Base-by-base conservation (phyloP, 92 coral and sea anemone species). In the Zoanthus solanderi region DNA sequence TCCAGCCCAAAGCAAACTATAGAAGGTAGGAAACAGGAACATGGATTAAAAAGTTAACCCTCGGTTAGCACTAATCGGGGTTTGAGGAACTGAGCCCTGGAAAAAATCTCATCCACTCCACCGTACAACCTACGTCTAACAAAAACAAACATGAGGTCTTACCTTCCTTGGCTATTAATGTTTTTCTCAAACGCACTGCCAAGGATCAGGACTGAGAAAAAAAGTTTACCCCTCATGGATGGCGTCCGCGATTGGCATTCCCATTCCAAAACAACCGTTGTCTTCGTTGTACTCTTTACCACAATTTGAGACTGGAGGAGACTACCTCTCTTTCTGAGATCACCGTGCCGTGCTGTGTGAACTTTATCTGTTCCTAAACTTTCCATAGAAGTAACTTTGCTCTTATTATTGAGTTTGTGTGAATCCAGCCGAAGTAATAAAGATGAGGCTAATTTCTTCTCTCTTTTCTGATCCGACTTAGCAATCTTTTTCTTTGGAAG, bases 201-300 rank as follows among this genome's bases (percentile, higher is more conserved):
- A 1, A 93, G 85, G 23, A 91, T 83, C 48, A 93, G 85, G 9
- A 94, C 86, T 3, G 89, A 83, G 63, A 82, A 92, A 45, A 86
- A 83, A 61, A 89, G 78, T 9, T 79, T 88, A 3, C 75, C 66
- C 72, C 87, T 69, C 15, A 60, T 78, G 79, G 87, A 61, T n/a
- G 89, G 72, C 11, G 66, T 54, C 32, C 31, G 54, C 23, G 90
- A 73, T 72, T 66, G 50, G 78, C 91, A 93, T 54, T 92, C 95
- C 98, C 98, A 94, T 85, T 94, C 96, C 53, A 95, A 84, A 13
- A 93, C 90, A 5, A 89, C 98, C 16, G 71, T 63, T 8, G 83
- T 72, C 15, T 84, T 79, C 14, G 95, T 78, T 1, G 94, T 87
- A 23, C 94, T 94, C 87, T 94, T 94, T 47, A 93, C 89, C 12